Percentiles rank a stretch among this genome's conserved stretches.
Conservation (phyloP, 1,140 invertebrate species). For the Trichomalopsis sarcophagae region DNA sequence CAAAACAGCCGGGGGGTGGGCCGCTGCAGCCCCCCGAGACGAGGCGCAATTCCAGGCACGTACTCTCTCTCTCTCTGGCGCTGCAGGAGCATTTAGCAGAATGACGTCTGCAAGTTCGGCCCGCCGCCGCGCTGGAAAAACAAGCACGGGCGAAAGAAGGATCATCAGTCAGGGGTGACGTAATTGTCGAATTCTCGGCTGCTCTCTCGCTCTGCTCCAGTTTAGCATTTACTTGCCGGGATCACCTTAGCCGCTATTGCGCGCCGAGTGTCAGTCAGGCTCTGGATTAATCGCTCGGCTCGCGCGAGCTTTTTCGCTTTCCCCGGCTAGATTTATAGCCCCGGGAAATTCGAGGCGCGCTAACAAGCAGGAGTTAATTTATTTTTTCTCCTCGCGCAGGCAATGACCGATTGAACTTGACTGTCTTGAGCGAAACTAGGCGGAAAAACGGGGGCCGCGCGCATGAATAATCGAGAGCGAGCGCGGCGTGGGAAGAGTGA, state of each 20-base stretch:
- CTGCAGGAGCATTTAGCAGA: slow-evolving; percentile 66
- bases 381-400: background rate
- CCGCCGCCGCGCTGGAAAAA: slow-evolving; percentile 47
- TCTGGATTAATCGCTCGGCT: slow-evolving; percentile 4
- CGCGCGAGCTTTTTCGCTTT: slow-evolving; percentile 6
- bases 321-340: background rate
- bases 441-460: background rate
- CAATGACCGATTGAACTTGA: background rate
- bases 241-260: too few species aligned
- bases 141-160: slow-evolving; percentile 56
- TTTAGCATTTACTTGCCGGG: background rate
- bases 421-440: background rate
- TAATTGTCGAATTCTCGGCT: slow-evolving; percentile 74
- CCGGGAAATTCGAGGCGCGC: background rate
- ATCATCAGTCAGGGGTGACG: slow-evolving; percentile 74
- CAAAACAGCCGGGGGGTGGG: background rate
- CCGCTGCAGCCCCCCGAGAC: background rate
- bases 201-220: slow-evolving; percentile 43
- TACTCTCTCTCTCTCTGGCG: background rate
- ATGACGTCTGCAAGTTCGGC: slow-evolving; percentile 72
- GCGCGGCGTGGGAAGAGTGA: slow-evolving; percentile 66
- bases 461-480: slow-evolving; percentile 43
- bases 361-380: background rate
- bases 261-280: background rate
- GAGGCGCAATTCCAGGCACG: slow-evolving; percentile 17